Conservation (phyloP, 2,888 invertebrate genomes). For the Eupithecia subumbrata region DNA sequence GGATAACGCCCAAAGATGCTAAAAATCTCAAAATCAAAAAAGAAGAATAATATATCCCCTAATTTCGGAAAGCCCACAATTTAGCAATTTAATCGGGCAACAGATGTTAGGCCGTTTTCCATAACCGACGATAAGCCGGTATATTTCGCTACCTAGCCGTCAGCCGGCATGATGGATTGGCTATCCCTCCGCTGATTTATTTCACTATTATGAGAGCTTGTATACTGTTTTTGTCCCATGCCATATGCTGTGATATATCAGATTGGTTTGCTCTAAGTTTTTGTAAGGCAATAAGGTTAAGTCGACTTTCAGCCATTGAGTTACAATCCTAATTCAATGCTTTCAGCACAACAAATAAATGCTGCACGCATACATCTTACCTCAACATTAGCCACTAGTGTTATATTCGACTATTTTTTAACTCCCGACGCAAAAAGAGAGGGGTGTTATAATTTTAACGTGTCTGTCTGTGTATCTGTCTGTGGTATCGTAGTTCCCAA, state of each 20-base stretch:
- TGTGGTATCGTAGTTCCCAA: no score
- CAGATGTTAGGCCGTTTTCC: conserved; percentile 46
- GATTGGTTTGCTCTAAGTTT: conserved; percentile 16
- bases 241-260: conserved; percentile 28
- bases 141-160: conserved; percentile 50
- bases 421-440: no score
- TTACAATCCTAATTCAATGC: no score
- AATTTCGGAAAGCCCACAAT: conserved; percentile 16
- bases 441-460: no score
- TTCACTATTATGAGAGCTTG: conserved; percentile 52
- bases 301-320: no score
- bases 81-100: conserved; percentile 36
- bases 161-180: conserved; percentile 62
- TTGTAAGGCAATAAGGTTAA: background rate
- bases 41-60: conserved; percentile 10
- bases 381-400: no score
- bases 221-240: conserved; percentile 40
- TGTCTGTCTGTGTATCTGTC: no score
- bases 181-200: conserved; percentile 61
- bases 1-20: background rate
- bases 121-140: conserved; percentile 57
- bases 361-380: no score
- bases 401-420: no score
- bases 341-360: background rate
- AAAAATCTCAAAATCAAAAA: background rate